Percentiles rank a stretch among this genome's conserved stretches.
phyloP scores from a whole-genome alignment of 2,888 invertebrate genomes.

The Spodoptera littoralis region DNA sequence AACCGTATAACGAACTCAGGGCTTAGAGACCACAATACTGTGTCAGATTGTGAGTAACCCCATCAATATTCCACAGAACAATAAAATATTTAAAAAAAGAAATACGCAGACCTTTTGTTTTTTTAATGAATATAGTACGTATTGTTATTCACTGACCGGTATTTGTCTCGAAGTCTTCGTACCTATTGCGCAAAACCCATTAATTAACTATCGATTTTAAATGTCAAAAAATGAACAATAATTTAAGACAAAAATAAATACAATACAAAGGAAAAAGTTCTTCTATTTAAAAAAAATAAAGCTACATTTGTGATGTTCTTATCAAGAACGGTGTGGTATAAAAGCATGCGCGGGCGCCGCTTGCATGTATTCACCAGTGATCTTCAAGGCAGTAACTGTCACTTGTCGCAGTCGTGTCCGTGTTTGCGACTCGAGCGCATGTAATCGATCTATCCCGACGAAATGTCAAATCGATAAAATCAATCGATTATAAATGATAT shows the following conservation, averaged over 20 bases:
- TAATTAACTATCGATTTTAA: no score
- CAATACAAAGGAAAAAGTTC: conserved; percentile 11
- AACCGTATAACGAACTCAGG: no score
- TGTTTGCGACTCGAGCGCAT: conserved; percentile 39
- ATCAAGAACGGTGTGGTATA: conserved; percentile 48
- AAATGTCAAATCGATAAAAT: conserved; percentile 43
- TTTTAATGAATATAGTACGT: no score
- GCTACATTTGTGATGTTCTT: conserved; percentile 33
- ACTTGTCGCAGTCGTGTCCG: conserved; percentile 43
- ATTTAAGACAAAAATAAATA: background rate
- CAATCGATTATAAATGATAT: conserved; percentile 27
- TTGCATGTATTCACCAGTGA: conserved; percentile 41
- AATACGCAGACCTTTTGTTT: no score
- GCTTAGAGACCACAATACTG: no score
- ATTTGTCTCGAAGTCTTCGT: no score
- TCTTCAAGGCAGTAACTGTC: conserved; percentile 52
- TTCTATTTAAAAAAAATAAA: conserved; percentile 14
- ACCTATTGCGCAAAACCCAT: no score
- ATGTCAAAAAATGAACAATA: no score
- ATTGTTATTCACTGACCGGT: no score
- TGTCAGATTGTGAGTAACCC: no score
- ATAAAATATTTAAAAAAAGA: no score
- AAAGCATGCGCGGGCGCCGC: conserved; percentile 48
- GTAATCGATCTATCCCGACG: conserved; percentile 31
- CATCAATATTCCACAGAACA: no score